Evolutionary conservation across 2,113 vertebrate genomes (phyloP).

Genomic region (Nothoprocta pentlandii): DNA sequence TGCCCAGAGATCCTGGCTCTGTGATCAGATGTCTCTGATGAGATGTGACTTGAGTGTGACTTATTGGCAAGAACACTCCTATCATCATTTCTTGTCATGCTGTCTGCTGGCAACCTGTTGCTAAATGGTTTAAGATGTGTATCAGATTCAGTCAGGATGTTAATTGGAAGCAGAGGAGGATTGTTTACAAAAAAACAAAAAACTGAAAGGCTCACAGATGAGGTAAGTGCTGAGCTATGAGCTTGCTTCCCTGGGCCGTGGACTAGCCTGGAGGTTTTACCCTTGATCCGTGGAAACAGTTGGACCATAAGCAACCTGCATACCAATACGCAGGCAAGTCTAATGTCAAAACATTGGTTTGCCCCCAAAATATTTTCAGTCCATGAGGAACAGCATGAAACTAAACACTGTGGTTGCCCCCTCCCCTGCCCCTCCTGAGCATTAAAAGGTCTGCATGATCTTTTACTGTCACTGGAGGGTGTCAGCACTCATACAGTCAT

Average conservation of each 20-base stretch:
- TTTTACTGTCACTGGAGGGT: not conserved
- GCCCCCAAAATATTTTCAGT: not conserved
- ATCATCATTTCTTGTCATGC: not conserved
- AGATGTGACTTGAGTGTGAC: not conserved
- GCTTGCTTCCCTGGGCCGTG: not conserved
- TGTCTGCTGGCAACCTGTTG: not conserved
- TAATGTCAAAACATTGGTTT: not conserved
- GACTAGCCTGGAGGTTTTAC: slow-evolving; percentile 28
- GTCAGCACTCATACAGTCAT: not conserved
- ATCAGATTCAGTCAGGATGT: slow-evolving; percentile 25
- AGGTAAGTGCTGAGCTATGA: slow-evolving; percentile 6
- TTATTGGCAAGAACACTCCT: not conserved
- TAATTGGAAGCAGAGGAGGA: slow-evolving; percentile 56
- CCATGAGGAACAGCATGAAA: slow-evolving; percentile 15
- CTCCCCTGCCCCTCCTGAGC: not conserved
- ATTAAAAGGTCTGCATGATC: not conserved
- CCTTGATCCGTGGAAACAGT: slow-evolving; percentile 26
- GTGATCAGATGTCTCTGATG: not conserved
- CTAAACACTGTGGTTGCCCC: not conserved
- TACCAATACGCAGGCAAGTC: slow-evolving; percentile 17
- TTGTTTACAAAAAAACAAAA: slow-evolving; percentile 63
- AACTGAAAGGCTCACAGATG: slow-evolving; percentile 25
- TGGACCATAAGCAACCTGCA: slow-evolving; percentile 14
- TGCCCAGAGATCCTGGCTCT: not conserved
- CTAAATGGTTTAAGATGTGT: slow-evolving; percentile 21